Conservation (phyloP, 1,140 invertebrate genomes). For the Paraescarpia echinospica region DNA sequence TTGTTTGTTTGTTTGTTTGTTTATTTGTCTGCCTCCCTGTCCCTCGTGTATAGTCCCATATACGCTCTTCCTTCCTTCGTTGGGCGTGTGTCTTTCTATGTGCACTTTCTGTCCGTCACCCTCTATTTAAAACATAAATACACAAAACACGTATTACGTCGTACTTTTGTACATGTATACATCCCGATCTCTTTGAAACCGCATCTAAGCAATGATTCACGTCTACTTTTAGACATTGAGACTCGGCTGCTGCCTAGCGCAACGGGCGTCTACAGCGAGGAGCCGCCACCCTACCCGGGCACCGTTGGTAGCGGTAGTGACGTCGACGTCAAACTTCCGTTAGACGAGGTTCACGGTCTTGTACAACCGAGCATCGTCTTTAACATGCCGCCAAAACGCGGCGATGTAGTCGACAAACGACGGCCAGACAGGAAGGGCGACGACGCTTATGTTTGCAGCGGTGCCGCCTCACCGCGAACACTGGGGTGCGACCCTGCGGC, state of each 20-base stretch:
- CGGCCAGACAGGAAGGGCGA: background rate
- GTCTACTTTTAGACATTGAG: background rate
- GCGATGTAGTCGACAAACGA: background rate
- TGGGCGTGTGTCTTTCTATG: too few species aligned
- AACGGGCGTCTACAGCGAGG: background rate
- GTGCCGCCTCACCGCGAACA: background rate
- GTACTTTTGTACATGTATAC: background rate
- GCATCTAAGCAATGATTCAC: background rate
- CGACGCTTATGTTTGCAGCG: background rate
- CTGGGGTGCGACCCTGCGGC: background rate
- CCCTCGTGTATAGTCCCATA: too few species aligned
- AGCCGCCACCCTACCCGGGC: background rate
- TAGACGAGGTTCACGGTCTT: background rate
- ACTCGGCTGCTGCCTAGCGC: background rate
- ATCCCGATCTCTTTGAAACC: background rate
- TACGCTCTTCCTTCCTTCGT: too few species aligned
- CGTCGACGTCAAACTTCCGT: background rate
- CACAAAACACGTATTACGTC: background rate
- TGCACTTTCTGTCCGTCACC: background rate
- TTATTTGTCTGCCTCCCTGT: too few species aligned
- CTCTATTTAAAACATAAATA: background rate
- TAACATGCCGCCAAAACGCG: background rate
- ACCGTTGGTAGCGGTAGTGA: background rate
- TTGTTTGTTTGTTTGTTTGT: too few species aligned
- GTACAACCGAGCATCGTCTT: background rate